Base-by-base conservation (phyloP, 2,888 invertebrate species). In the Saturnia pavonia region DNA sequence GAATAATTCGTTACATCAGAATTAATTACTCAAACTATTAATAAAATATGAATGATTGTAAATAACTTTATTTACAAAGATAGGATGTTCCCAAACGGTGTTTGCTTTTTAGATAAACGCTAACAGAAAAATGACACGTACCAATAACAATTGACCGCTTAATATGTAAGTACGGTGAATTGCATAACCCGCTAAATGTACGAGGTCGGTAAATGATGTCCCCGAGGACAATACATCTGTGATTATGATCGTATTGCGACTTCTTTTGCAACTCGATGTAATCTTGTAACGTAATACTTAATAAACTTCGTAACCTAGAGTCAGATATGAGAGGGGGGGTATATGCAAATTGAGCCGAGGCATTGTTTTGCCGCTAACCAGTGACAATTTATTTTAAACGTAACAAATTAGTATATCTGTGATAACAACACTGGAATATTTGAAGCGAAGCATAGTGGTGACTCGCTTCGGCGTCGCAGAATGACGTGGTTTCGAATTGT, bases 181-280 rank as follows among this genome's bases (percentile, higher is more conserved):
- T 85, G 79, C 82, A 79, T 82, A 82, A 81, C 76, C 69, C 72
- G 76, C 74, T 76, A 80, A 80, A 77, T 74, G 72, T 72, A 71
- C 78, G 81, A 83, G 82, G 84, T 79, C 82, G 74, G 69, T 72
- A 72, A 76, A 77, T 76, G 78, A 74, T 40, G 65, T 72, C 72
- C 74, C 57, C 71, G 75, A 78, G 77, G 77, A 77, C 79, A 76
- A 75, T 60, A 60, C 54, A 72, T 73, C 74, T 74, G 77, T 75
- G 71, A 77, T 77, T 74, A 73, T 73, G 69, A 48, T 72, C 68
- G 69, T 68, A 70, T 73, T 69, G 75, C 74, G 74, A 76, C 72
- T 74, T 76, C 71, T 72, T 76, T 77, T 75, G 72, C 69, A 75
- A 78, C 76, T 76, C 70, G 71, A 76, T 72, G 69, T 72, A 63